A percentile compares a stretch with the other conserved stretches of the same genome.
Conservation (phyloP, 2,797 vertebrate genomes). For the Myotis daubentonii region DNA sequence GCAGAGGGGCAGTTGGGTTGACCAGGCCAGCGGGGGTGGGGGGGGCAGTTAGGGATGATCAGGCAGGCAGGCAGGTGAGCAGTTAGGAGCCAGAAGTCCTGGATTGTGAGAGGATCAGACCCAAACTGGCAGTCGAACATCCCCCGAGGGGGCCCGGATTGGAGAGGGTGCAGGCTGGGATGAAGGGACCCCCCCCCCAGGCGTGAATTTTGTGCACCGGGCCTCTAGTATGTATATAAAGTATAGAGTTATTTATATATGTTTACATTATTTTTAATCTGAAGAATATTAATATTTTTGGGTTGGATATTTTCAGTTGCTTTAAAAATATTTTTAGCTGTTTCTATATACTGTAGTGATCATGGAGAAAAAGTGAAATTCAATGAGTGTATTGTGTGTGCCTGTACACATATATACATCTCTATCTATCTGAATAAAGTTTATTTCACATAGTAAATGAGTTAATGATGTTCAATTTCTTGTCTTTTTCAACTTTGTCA, state of each 20-base stretch:
- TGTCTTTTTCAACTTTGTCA: background rate
- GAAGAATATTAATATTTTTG: background rate
- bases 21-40: too few relatives aligned
- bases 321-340: background rate
- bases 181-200: too few relatives aligned
- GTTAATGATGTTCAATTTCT: background rate
- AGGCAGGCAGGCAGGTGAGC: too few relatives aligned
- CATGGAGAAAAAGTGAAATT: background rate
- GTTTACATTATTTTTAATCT: slow-evolving; percentile 1
- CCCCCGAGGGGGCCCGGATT: too few relatives aligned
- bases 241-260: background rate
- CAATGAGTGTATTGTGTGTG: background rate
- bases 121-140: too few relatives aligned
- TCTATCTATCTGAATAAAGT: background rate
- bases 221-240: background rate
- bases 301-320: background rate
- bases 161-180: too few relatives aligned
- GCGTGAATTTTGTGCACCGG: too few relatives aligned
- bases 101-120: too few relatives aligned
- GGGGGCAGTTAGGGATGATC: too few relatives aligned
- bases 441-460: background rate
- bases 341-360: background rate
- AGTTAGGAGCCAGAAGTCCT: too few relatives aligned
- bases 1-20: too few relatives aligned
- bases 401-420: background rate